These are phyloP conservation scores for Babylonia areolata DNA, from an alignment of 1,140 invertebrate species.

Conservation along the genomic window DNA sequence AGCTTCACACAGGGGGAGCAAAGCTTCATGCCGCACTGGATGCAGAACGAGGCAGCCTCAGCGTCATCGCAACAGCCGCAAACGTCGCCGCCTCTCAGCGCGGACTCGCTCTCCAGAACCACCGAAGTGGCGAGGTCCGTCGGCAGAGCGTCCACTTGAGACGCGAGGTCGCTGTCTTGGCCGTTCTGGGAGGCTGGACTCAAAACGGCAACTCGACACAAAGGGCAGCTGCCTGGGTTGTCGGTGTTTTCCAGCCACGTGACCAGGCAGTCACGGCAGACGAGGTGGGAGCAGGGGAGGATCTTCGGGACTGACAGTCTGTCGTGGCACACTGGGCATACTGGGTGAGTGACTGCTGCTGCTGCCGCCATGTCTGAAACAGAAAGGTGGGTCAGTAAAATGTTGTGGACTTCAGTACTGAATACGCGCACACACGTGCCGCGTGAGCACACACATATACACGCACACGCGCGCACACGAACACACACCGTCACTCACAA, in stretches of 20 bases:
- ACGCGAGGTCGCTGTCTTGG: background rate
- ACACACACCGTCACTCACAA: too few relatives aligned
- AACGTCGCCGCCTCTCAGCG: background rate
- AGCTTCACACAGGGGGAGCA: background rate
- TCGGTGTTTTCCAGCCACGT: background rate
- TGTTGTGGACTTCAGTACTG: background rate
- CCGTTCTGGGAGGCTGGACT: background rate
- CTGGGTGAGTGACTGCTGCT: background rate
- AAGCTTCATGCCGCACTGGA: background rate
- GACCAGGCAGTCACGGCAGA: background rate
- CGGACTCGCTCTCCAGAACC: background rate
- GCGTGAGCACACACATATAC: too few relatives aligned
- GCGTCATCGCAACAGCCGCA: background rate
- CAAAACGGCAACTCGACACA: background rate
- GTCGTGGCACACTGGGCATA: conserved; percentile 3
- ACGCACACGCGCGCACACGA: too few relatives aligned
- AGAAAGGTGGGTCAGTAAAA: too few relatives aligned
- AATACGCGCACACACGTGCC: too few relatives aligned
- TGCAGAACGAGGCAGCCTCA: background rate
- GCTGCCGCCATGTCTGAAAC: background rate
- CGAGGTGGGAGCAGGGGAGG: background rate
- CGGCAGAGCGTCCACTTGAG: background rate
- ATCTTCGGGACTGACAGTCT: background rate
- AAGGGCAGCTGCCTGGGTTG: background rate
- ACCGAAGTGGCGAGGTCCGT: background rate